Conservation (phyloP, 2,888 invertebrate genomes). For the Amblyteles armatorius region DNA sequence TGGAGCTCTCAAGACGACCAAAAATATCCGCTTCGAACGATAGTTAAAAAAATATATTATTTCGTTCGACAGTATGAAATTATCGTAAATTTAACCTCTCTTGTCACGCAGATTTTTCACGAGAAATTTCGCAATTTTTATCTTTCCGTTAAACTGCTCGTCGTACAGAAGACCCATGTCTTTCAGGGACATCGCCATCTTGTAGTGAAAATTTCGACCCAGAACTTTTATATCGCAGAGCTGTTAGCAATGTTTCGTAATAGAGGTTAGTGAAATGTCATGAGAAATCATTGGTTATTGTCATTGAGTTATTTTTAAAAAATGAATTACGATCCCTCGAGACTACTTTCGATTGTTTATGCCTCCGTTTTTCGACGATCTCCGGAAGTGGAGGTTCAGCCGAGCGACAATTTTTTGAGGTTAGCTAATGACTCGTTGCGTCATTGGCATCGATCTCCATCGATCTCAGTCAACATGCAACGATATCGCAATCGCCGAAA, state of each 20-base stretch:
- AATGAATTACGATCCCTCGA: not conserved
- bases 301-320: not conserved
- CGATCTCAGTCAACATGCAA: too few relatives aligned
- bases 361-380: too few relatives aligned
- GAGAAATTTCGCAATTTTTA: constrained; percentile 84
- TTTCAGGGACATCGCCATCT: constrained; percentile 69
- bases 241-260: not conserved
- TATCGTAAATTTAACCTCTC: constrained; percentile 74
- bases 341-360: constrained; percentile 41
- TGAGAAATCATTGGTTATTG: not conserved
- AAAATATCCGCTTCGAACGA: too few relatives aligned
- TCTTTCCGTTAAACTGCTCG: constrained; percentile 85
- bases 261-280: not conserved
- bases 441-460: too few relatives aligned
- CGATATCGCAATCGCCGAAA: too few relatives aligned
- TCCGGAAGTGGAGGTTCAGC: too few relatives aligned
- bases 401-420: too few relatives aligned
- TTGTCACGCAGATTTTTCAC: constrained; percentile 83
- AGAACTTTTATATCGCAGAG: not conserved
- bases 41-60: not conserved
- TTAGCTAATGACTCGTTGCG: too few relatives aligned
- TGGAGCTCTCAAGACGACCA: too few relatives aligned
- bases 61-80: not conserved
- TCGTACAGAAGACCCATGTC: constrained; percentile 83
- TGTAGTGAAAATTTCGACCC: not conserved